Conservation (phyloP, 1,140 invertebrate species). For the Philopotamus ludificatus region DNA sequence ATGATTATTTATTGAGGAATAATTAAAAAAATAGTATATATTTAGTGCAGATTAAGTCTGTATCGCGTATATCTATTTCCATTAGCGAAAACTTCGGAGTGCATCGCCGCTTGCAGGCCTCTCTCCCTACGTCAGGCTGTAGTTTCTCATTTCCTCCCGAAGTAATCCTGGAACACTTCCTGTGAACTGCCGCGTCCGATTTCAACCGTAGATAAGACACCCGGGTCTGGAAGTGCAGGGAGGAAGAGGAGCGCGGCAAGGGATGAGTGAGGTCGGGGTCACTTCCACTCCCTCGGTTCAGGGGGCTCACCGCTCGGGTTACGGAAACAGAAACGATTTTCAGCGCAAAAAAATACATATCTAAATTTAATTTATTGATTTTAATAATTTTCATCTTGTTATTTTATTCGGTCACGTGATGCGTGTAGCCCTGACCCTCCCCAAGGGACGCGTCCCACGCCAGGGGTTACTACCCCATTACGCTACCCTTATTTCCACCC, state of each 20-base stretch:
- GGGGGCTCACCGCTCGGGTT: background rate
- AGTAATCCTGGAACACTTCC: slow-evolving; percentile 35
- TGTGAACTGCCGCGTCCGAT: slow-evolving; percentile 26
- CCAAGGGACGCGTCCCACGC: slow-evolving; percentile 13
- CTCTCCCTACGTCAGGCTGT: slow-evolving; percentile 25
- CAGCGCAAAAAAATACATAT: background rate
- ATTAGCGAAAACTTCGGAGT: slow-evolving; percentile 1
- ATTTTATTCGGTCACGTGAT: slow-evolving; percentile 1
- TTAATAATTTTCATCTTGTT: no score
- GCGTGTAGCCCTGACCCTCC: slow-evolving; percentile 23
- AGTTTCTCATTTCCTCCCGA: slow-evolving; percentile 39
- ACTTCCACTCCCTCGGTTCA: slow-evolving; percentile 12
- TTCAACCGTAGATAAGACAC: slow-evolving; percentile 28
- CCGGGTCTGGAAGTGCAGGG: slow-evolving; percentile 3
- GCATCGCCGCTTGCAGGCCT: background rate
- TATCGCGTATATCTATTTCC: slow-evolving; percentile 2
- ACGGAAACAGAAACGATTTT: background rate
- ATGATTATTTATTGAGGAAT: no score
- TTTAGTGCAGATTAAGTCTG: no score
- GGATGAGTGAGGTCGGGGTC: slow-evolving; percentile 8
- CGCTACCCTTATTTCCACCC: slow-evolving; percentile 3
- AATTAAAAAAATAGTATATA: no score
- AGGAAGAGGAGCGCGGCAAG: background rate
- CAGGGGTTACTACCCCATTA: background rate
- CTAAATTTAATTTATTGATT: no score